A percentile compares a stretch with the other conserved stretches of the same genome.
Conservation (phyloP, 1,140 invertebrate species). For the Pseudomyrmex flavicornis region DNA sequence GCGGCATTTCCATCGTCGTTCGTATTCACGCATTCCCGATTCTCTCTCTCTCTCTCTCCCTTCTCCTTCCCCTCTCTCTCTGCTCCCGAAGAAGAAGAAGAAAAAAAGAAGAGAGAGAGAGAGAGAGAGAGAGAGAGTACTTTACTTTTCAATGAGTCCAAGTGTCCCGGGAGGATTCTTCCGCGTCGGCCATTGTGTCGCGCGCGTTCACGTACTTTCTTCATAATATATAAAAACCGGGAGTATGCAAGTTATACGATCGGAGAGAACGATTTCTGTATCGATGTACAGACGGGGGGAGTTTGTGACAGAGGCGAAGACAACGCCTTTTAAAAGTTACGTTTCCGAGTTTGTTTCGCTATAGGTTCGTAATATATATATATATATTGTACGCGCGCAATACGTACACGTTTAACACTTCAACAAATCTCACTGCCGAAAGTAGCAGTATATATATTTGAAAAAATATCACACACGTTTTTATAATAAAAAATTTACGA, state of each 20-base stretch:
- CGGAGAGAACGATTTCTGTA: neutral
- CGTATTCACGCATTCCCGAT: neutral
- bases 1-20: neutral
- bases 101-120: neutral
- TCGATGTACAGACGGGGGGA: neutral
- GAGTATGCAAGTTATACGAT: neutral
- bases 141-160: conserved; percentile 29
- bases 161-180: neutral
- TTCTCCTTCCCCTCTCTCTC: neutral
- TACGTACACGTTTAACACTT: neutral
- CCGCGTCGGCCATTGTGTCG: neutral
- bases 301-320: neutral
- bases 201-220: neutral
- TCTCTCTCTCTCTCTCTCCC: neutral
- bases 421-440: neutral
- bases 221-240: conserved; percentile 12
- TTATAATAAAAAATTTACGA: neutral
- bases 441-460: neutral
- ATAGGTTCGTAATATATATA: neutral
- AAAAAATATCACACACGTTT: neutral
- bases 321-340: neutral
- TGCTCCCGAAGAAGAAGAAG: neutral
- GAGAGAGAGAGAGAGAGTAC: neutral
- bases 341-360: neutral
- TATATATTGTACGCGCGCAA: neutral